A percentile compares a stretch with the other conserved stretches of the same genome.
Evolutionary conservation across 2,797 vertebrate species (phyloP).

Genomic region (Anisognathus igniventris): DNA sequence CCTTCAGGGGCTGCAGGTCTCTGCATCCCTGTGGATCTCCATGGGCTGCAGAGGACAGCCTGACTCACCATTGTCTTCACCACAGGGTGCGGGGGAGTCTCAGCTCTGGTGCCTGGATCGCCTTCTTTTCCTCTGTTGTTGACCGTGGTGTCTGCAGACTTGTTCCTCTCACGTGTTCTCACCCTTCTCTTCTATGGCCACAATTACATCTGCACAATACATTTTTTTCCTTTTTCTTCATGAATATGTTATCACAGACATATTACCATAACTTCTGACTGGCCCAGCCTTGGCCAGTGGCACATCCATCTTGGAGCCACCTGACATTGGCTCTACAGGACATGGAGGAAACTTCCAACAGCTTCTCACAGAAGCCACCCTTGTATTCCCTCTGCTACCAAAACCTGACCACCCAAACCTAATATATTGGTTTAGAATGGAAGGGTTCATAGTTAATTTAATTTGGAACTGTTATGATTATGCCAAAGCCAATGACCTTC

Average conservation of each 20-base stretch:
- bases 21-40: too few species aligned
- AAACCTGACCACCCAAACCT: neutral
- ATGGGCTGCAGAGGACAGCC: fast-evolving
- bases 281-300: neutral
- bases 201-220: neutral
- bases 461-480: neutral
- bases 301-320: fast-evolving
- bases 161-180: neutral
- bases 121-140: neutral
- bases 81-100: neutral
- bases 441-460: neutral
- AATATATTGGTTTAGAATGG: neutral
- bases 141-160: neutral
- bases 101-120: fast-evolving
- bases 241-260: neutral
- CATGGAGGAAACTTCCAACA: neutral
- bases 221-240: neutral
- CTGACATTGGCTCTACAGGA: neutral
- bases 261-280: neutral
- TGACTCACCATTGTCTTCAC: neutral
- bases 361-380: neutral
- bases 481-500: neutral
- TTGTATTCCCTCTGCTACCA: neutral
- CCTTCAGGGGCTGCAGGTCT: neutral
- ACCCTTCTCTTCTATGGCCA: neutral